These are phyloP conservation scores for Chelon labrosus DNA, from an alignment of 2,797 vertebrate species.

Conservation along the genomic window DNA sequence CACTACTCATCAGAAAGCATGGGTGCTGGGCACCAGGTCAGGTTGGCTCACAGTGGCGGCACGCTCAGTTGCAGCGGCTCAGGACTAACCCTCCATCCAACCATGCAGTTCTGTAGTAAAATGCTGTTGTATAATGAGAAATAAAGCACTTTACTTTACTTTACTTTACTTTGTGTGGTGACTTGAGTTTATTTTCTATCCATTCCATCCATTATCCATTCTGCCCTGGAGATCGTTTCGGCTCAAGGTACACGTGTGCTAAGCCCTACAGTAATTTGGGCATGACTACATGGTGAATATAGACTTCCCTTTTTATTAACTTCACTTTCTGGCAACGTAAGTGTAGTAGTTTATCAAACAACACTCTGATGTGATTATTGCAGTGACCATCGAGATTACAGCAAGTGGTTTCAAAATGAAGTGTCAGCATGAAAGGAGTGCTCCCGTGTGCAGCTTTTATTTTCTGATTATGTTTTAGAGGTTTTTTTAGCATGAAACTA, in stretches of 20 bases:
- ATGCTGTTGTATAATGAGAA: too few species aligned
- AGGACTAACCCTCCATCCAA: too few species aligned
- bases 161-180: too few species aligned
- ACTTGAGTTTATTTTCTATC: not conserved
- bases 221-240: too few species aligned
- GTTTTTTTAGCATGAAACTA: not conserved
- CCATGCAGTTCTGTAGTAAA: too few species aligned
- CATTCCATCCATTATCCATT: too few species aligned
- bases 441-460: constrained; percentile 3
- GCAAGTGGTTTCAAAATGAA: constrained; percentile 8
- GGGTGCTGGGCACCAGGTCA: too few species aligned
- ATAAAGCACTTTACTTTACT: too few species aligned
- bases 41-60: too few species aligned
- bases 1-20: not conserved
- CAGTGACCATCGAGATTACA: constrained; percentile 23
- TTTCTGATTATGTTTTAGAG: constrained; percentile 10
- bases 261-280: constrained; percentile 16
- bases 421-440: not conserved
- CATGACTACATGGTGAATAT: constrained; percentile 20
- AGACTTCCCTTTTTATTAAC: constrained; percentile 16
- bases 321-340: constrained; percentile 13
- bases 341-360: constrained; percentile 13
- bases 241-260: too few species aligned
- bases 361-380: constrained; percentile 30
- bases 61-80: too few species aligned